Evolutionary conservation across 2,888 invertebrate genomes (phyloP), one percentile per base, ranked within the genome.

Genomic region (Oegoconia quadripuncta): DNA sequence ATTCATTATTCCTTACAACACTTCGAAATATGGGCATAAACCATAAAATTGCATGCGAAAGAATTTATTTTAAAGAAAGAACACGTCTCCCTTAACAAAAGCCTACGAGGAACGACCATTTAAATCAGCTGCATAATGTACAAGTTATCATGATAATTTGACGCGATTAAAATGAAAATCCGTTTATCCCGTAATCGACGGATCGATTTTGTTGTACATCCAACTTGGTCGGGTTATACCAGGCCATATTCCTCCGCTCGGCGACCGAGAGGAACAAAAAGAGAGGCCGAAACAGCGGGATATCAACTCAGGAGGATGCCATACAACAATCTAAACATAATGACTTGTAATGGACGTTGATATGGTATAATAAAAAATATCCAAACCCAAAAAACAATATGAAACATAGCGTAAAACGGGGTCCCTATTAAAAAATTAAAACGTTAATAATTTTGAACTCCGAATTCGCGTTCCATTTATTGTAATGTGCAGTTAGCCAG

Each of bases 301-400:
- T 55, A 55, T 50, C 72, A 47, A 44, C 59, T 31, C 64, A 55
- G 56, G 52, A 58, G 74, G 71, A 73, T 61, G 65, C 67, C 71
- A 50, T 64, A 69, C 73, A 70, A 71, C 64, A 66, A 67, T 73
- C 71, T 70, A 65, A 69, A 69, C 74, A 73, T 79, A 78, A 79
- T 79, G 73, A 70, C 65, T 65, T 43, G 68, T 79, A 80, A 80
- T 80, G 78, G 65, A 69, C 70, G 68, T 48, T 71, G 74, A 75
- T 75, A 69, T 67, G 64, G 46, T 55, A 50, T 53, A 51, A 66
- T 61, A 65, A 71, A 69, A 69, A 65, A 64, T 46, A 47, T 46
- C 40, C 29, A 28, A 41, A 37, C 41, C 35, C 48, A 48, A 51
- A 59, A 59, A 46, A 41, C 36, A 40, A 50, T 41, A 48, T 51